Base-by-base conservation (phyloP, 1,140 invertebrate genomes). In the Drosophila arizonae region DNA sequence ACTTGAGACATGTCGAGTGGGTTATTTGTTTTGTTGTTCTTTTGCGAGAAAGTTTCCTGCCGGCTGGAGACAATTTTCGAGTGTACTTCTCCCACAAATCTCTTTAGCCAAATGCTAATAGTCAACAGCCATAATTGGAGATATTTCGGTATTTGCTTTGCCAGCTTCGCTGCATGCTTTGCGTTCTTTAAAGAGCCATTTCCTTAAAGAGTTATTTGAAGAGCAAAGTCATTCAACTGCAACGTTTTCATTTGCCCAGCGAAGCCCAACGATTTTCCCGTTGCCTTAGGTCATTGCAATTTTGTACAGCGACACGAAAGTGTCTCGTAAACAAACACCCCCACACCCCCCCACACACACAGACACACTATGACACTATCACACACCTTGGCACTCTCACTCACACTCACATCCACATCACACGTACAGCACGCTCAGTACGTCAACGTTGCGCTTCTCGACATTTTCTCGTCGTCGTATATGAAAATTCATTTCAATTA, bases 401-500 rank as follows among this genome's bases (percentile, higher is more conserved):
- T 56, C 30, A 52, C 46, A 51, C 46, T 39, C 17, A 6, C 28
- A 30, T 6, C 5, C 6, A 30, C 28, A 6, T 30, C 21, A 30
- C 28, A 58, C 26, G 56, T 58, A 36, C 24, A 54, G 26, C 57
- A 43, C 41, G 39, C 43, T 46, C 43, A 15, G 28, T 33, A 60
- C 43, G 57, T 60, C 43, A 58, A 54, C 61, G 54, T 62, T 21
- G 45, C 55, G 41, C 63, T 43, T 50, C 28, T 62, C 62, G 50
- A 64, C 65, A 76, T 67, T 50, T 39, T 48, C 54, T 64, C 24
- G 46, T 58, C 46, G 48, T 64, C 28, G n/a, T 84, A 67, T 77
- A 81, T 89, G 81, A 90, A 89, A 90, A 86, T 90, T 89, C 86
- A 89, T 89, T 89, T 89, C 86, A 89, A 89, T 89, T 89, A 89